phyloP scores from a whole-genome alignment of 2,888 invertebrate genomes.

The Andrena praecox region DNA sequence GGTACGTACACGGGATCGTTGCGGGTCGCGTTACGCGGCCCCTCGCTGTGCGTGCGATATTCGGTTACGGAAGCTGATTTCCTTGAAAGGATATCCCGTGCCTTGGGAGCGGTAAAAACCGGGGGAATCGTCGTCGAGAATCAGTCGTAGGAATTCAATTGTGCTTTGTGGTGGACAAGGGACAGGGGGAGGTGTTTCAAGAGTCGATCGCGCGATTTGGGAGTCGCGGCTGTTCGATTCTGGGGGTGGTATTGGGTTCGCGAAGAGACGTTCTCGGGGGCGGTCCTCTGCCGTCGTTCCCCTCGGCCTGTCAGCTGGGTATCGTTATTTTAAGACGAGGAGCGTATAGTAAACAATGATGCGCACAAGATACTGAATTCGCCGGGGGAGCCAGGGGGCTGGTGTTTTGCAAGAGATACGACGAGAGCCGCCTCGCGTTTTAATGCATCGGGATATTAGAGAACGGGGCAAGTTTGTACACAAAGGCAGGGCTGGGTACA shows the following conservation, averaged over 20 bases:
- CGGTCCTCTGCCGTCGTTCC: too few species aligned
- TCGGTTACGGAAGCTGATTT: conserved; percentile 50
- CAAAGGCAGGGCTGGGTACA: conserved; percentile 53
- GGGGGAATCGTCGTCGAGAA: not conserved
- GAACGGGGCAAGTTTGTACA: conserved; percentile 49
- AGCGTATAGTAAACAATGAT: conserved; percentile 8
- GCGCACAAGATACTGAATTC: conserved; percentile 1
- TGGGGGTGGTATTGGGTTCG: too few species aligned
- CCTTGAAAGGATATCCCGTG: conserved; percentile 50
- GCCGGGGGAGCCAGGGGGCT: conserved; percentile 2
- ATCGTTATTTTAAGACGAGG: conserved; percentile 37
- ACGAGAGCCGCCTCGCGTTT: conserved; percentile 5
- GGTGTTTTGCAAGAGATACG: conserved; percentile 9
- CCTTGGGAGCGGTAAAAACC: not conserved
- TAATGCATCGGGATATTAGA: conserved; percentile 30
- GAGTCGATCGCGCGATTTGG: too few species aligned
- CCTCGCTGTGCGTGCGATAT: conserved; percentile 44
- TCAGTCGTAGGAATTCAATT: not conserved
- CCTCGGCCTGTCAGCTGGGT: not conserved
- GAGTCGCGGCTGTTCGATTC: too few species aligned
- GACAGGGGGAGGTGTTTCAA: too few species aligned
- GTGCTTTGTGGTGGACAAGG: too few species aligned
- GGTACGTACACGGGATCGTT: conserved; percentile 16
- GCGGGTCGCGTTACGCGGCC: conserved; percentile 15
- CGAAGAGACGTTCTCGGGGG: too few species aligned